These are phyloP conservation scores for Diplogasteroides magnus DNA, from an alignment of 1,140 invertebrate species.

Conservation along the genomic window DNA sequence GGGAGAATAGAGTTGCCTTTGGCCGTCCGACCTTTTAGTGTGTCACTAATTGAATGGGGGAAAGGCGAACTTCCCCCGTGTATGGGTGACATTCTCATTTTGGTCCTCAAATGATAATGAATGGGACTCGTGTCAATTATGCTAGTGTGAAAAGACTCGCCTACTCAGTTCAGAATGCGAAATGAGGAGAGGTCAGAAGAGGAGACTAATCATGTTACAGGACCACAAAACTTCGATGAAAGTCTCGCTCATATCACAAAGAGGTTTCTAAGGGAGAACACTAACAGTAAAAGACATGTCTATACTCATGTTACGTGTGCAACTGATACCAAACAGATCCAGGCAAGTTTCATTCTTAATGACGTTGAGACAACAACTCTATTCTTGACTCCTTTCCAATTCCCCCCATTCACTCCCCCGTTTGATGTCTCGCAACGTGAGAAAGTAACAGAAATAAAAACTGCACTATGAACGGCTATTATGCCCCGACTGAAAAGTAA, in stretches of 20 bases:
- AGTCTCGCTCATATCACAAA: conserved; percentile 53
- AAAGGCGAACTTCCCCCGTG: no score
- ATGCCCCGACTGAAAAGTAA: no score
- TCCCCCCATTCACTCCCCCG: no score
- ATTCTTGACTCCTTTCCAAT: neutral
- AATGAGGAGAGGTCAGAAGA: no score
- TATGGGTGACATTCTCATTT: no score
- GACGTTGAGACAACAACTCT: neutral
- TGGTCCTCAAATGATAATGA: neutral
- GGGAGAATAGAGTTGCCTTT: no score
- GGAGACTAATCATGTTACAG: conserved; percentile 31
- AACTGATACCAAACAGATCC: conserved; percentile 56
- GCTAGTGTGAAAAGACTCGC: neutral
- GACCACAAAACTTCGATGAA: conserved; percentile 51
- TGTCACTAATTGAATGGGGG: no score
- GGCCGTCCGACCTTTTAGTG: no score
- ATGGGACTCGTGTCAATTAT: neutral
- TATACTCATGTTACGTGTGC: conserved; percentile 56
- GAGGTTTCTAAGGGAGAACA: conserved; percentile 49
- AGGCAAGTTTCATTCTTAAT: conserved; percentile 3
- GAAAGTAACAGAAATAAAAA: no score
- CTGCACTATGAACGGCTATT: no score
- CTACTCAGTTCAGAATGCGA: neutral
- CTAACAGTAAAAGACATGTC: conserved; percentile 51
- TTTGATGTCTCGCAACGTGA: no score